Base-by-base conservation (phyloP, 2,113 vertebrate species). In the Tragulus kanchil region DNA sequence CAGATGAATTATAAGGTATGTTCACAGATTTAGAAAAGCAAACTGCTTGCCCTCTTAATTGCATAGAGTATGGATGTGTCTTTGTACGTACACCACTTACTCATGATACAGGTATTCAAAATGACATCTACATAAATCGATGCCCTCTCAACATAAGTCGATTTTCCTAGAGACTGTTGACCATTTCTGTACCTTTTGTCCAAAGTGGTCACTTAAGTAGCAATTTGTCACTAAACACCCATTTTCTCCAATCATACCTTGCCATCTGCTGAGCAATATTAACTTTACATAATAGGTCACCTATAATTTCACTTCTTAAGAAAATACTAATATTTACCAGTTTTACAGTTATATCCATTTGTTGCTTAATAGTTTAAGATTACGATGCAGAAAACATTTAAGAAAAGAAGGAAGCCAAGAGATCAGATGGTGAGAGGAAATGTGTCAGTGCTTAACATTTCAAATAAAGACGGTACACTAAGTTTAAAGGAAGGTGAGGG, bases 11-110 rank as follows among this genome's bases (percentile, higher is more conserved):
- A 83, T 5, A 59, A 69, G 9, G 2, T 62, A 56, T 73, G 8
- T 50, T 82, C 61, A 67, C 11, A 96, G 64, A 69, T 56, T 90
- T 88, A 64, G 36, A 64, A 58, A 88, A 95, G 88, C 25, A 54
- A 79, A 95, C 64, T 50, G 12, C 21, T 54, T 73, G 17, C 65
- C 6, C 6, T 78, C 56, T 97, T 78, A 71, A 59, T 85, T 50
- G 4, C 58, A 26, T 58, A 42, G 17, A 45, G 14, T 59, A 14
- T 61, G 14, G 16, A 23, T 48, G 45, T 79, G 25, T 81, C 58
- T 95, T 95, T 56, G 28, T 59, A 67, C 56, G 62, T 92, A 11
- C 8, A 88, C 25, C 56, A 67, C 3, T 19, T 17, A 42, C 11
- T 83, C 3, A 31, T 59, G 75, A 85, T 48, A 71, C 3, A 8